Conservation (phyloP, 2,797 vertebrate species). For the Hyperoplus immaculatus region DNA sequence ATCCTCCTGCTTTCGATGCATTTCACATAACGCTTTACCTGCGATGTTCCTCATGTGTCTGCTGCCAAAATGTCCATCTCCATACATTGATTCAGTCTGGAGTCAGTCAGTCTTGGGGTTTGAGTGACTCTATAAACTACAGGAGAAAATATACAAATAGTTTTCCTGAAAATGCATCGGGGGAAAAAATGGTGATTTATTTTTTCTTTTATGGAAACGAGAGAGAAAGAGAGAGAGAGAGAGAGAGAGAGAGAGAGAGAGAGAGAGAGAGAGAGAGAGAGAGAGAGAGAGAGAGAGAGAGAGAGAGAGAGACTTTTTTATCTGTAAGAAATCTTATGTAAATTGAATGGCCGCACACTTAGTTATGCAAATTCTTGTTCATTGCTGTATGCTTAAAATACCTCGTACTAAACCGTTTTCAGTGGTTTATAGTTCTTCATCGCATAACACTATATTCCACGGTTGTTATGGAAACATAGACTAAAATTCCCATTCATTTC, state of each 20-base stretch:
- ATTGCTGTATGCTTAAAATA: neutral
- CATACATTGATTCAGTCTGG: neutral
- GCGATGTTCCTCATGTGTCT: conserved; percentile 4
- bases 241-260: too few species aligned
- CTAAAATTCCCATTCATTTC: neutral
- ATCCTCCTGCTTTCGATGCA: conserved; percentile 40
- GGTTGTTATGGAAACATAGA: neutral
- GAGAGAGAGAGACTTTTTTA: neutral
- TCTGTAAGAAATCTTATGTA: neutral
- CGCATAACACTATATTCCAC: too few species aligned
- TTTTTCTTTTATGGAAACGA: neutral
- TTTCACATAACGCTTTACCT: conserved; percentile 46
- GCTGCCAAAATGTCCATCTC: conserved; percentile 63
- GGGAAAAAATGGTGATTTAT: neutral
- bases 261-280: neutral
- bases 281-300: neutral
- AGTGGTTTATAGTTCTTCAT: too few species aligned
- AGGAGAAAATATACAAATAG: neutral
- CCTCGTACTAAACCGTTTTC: neutral
- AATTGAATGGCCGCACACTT: neutral
- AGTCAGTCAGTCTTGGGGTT: conserved; percentile 14
- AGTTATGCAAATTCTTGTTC: neutral
- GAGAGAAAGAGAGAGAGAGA: neutral
- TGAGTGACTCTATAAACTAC: neutral
- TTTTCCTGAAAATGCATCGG: neutral